These are phyloP conservation scores for Apodemus agrarius DNA, from an alignment of 2,797 vertebrate genomes.

Conservation along the genomic window DNA sequence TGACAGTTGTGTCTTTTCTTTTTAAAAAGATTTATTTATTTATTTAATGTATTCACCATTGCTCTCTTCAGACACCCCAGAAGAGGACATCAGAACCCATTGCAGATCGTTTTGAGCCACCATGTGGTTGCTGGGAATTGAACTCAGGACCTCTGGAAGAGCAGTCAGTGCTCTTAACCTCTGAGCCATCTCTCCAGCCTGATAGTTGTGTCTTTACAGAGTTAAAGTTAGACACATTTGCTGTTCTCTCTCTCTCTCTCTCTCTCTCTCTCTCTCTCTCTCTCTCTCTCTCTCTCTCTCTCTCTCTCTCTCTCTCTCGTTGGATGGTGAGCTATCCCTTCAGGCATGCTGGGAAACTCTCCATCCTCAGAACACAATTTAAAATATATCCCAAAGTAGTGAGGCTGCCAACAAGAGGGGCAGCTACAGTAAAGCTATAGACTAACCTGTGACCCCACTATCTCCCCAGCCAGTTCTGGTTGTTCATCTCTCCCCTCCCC, in stretches of 20 bases:
- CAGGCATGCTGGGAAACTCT: background rate
- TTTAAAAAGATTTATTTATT: no score
- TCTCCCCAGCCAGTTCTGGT: background rate
- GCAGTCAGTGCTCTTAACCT: no score
- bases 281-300: no score
- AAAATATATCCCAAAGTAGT: constrained; percentile 34
- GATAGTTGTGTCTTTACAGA: background rate
- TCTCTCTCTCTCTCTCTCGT: background rate
- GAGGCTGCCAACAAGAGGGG: constrained; percentile 16
- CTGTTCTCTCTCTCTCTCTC: no score
- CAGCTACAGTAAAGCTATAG: background rate
- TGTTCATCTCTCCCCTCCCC: background rate
- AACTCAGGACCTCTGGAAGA: no score
- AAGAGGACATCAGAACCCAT: no score
- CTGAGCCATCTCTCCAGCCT: no score
- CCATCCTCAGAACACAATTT: background rate
- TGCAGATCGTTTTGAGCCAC: no score
- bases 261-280: no score
- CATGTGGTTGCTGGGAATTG: no score
- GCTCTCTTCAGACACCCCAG: no score
- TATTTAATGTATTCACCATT: no score
- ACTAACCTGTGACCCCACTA: constrained; percentile 13
- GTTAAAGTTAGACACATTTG: constrained; percentile 40
- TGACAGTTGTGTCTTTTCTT: background rate
- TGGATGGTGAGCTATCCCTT: background rate